These are phyloP conservation scores for Percopsis omiscomaycus DNA, from an alignment of 2,797 vertebrate species.

Conservation along the genomic window DNA sequence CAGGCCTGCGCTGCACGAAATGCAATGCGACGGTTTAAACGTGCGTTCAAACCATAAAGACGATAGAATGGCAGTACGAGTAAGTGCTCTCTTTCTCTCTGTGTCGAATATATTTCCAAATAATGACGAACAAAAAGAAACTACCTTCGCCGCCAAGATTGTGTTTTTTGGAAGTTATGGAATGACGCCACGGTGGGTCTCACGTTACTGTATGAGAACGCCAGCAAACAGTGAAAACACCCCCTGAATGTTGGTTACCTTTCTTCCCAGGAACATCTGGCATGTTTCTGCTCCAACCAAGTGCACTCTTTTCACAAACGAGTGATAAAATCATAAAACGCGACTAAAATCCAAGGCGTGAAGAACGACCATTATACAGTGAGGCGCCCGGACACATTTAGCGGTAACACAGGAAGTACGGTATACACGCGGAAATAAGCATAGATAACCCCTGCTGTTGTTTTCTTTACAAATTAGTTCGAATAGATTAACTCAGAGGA, in stretches of 20 bases:
- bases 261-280: not conserved
- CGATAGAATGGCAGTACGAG: no score
- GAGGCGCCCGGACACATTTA: slow-evolving; percentile 45
- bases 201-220: not conserved
- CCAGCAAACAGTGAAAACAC: not conserved
- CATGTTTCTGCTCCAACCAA: not conserved
- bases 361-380: not conserved
- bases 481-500: slow-evolving; percentile 36
- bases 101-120: not conserved
- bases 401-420: slow-evolving; percentile 56
- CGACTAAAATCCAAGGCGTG: not conserved
- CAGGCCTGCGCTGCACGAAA: not conserved
- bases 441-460: not conserved
- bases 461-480: not conserved
- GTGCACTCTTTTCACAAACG: not conserved
- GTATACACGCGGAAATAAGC: no score
- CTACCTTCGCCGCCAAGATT: not conserved
- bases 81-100: not conserved
- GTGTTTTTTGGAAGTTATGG: not conserved
- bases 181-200: slow-evolving; percentile 4
- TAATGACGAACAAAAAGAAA: not conserved
- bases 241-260: not conserved
- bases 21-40: no score
- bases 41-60: not conserved
- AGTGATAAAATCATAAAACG: not conserved